phyloP scores from a whole-genome alignment of 2,888 invertebrate genomes.

The Phengaris alcon region DNA sequence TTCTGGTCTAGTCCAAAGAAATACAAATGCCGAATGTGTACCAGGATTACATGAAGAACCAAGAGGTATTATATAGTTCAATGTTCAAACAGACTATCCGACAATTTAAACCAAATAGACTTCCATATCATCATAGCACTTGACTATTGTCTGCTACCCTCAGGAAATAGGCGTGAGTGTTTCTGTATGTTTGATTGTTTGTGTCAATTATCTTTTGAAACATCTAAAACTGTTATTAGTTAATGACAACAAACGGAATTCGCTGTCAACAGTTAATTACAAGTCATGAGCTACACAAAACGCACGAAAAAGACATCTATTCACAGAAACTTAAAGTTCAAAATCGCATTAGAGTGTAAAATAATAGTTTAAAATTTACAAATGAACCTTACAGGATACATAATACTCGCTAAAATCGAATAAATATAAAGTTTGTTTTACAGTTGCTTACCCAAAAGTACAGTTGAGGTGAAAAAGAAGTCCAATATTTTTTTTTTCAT shows the following conservation, averaged over 20 bases:
- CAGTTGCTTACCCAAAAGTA: slow-evolving; percentile 3
- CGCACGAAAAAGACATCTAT: slow-evolving; percentile 28
- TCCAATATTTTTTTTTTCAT: no score
- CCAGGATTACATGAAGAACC: background rate
- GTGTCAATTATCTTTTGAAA: slow-evolving; percentile 42
- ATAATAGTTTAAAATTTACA: background rate
- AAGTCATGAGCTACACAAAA: slow-evolving; percentile 46
- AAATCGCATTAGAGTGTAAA: background rate
- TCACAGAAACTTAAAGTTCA: slow-evolving; percentile 17
- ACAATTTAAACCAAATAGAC: background rate
- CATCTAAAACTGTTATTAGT: slow-evolving; percentile 51
- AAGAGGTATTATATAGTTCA: background rate
- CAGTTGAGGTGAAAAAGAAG: background rate
- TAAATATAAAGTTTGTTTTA: slow-evolving; percentile 1
- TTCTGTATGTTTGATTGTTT: slow-evolving; percentile 12
- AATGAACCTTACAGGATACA: slow-evolving; percentile 25
- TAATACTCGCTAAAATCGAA: slow-evolving; percentile 24
- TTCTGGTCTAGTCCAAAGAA: no score
- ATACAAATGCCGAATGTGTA: background rate
- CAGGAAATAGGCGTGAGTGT: slow-evolving; percentile 11
- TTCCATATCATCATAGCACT: background rate
- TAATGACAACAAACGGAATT: slow-evolving; percentile 46
- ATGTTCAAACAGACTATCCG: background rate
- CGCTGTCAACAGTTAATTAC: slow-evolving; percentile 61
- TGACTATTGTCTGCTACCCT: background rate